These are phyloP conservation scores for Oxyruncus cristatus DNA, from an alignment of 2,113 vertebrate genomes.

Conservation along the genomic window DNA sequence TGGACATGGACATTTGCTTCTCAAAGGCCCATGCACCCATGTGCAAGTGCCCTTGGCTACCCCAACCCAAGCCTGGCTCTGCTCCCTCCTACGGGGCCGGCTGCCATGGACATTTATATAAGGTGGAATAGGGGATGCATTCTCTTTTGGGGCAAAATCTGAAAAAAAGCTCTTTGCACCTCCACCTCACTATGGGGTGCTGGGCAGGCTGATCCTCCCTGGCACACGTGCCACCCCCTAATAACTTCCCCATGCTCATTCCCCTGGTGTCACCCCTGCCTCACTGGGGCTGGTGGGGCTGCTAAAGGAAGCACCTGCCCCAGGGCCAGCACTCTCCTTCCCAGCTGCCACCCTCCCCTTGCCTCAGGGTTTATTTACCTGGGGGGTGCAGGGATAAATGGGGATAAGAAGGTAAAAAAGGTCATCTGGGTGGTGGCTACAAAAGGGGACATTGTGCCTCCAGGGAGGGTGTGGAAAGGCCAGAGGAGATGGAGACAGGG, in stretches of 20 bases:
- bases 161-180: background rate
- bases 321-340: background rate
- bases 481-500: background rate
- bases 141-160: background rate
- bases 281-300: background rate
- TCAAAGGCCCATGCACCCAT: background rate
- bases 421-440: conserved; percentile 56
- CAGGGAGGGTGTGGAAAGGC: background rate
- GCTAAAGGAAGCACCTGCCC: background rate
- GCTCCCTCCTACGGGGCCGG: accelerated
- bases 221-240: background rate
- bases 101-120: background rate
- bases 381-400: conserved; percentile 36
- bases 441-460: conserved; percentile 56
- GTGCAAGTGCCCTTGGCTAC: background rate
- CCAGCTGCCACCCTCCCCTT: background rate
- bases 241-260: background rate
- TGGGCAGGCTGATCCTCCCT: background rate
- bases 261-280: background rate
- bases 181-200: background rate
- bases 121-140: background rate
- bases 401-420: conserved; percentile 75
- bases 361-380: conserved; percentile 72
- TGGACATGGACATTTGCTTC: background rate
- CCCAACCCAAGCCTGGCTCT: background rate